Evolutionary conservation across 2,888 invertebrate genomes (phyloP).

Genomic region (Blomia tropicalis): DNA sequence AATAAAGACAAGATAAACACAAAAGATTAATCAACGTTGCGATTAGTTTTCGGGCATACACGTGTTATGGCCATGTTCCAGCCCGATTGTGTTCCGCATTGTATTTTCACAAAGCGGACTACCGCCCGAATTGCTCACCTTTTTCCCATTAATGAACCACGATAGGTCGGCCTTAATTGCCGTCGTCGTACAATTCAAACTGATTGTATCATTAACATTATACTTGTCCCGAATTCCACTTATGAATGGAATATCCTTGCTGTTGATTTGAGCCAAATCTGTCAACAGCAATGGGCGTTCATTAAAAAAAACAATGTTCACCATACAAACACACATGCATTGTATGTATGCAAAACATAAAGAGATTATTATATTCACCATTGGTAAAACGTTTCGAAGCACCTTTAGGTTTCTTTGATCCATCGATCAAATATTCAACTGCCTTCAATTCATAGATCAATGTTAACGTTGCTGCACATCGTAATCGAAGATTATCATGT

Average conservation of each 20-base stretch:
- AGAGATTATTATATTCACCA: slow-evolving; percentile 13
- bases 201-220: slow-evolving; percentile 22
- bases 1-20: no score
- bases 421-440: slow-evolving; percentile 21
- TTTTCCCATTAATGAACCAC: slow-evolving; percentile 24
- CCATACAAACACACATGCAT: no score
- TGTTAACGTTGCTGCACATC: slow-evolving; percentile 19
- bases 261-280: slow-evolving; percentile 7
- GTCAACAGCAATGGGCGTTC: not conserved
- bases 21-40: no score
- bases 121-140: slow-evolving; percentile 1
- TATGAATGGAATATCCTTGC: slow-evolving; percentile 24
- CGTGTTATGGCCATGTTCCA: not conserved
- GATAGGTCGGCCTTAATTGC: slow-evolving; percentile 12
- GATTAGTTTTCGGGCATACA: not conserved
- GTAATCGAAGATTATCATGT: slow-evolving; percentile 13
- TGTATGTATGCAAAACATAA: no score
- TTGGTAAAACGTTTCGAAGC: slow-evolving; percentile 3
- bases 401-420: slow-evolving; percentile 16
- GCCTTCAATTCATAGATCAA: slow-evolving; percentile 23
- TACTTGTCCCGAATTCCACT: slow-evolving; percentile 21
- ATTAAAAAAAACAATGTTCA: not conserved
- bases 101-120: not conserved
- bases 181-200: slow-evolving; percentile 20
- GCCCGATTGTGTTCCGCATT: no score